Conservation (phyloP, 2,113 vertebrate genomes). For the Brachyhypopomus gauderio region DNA sequence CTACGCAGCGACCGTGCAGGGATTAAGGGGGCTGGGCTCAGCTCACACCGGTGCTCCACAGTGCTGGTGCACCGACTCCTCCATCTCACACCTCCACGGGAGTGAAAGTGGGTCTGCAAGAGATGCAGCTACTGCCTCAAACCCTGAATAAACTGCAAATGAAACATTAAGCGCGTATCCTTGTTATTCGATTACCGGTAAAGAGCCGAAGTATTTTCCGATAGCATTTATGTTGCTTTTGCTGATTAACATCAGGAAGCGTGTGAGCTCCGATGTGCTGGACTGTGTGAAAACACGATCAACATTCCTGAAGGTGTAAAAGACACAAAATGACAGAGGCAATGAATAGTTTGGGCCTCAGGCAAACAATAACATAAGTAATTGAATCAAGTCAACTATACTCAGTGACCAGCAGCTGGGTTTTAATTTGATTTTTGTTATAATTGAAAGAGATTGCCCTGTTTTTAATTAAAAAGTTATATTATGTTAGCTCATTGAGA, state of each 20-base stretch:
- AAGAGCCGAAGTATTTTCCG: neutral
- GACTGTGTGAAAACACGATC: neutral
- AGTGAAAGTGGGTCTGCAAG: neutral
- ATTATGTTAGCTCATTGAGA: constrained; percentile 40
- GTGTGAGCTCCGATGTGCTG: neutral
- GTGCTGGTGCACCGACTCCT: no score
- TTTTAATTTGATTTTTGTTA: constrained; percentile 38
- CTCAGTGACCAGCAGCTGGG: constrained; percentile 31
- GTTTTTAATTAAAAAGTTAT: constrained; percentile 43
- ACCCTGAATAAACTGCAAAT: constrained; percentile 4
- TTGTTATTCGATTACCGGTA: neutral
- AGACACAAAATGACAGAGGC: constrained; percentile 23
- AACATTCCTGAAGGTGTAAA: constrained; percentile 1
- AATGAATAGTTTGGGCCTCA: constrained; percentile 38
- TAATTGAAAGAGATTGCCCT: constrained; percentile 39
- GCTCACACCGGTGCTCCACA: no score
- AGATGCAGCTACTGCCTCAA: neutral
- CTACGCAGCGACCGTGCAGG: no score
- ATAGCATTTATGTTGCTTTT: neutral
- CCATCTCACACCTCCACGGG: neutral
- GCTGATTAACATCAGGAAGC: neutral
- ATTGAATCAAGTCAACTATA: constrained; percentile 38
- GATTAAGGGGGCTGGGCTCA: no score
- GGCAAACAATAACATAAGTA: constrained; percentile 42
- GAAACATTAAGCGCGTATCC: neutral